Evolutionary conservation across 35 echinoderm and acorn worm species (phyloP), one percentile per base, ranked within the genome.

Genomic region (Ophiothrix spiculata): DNA sequence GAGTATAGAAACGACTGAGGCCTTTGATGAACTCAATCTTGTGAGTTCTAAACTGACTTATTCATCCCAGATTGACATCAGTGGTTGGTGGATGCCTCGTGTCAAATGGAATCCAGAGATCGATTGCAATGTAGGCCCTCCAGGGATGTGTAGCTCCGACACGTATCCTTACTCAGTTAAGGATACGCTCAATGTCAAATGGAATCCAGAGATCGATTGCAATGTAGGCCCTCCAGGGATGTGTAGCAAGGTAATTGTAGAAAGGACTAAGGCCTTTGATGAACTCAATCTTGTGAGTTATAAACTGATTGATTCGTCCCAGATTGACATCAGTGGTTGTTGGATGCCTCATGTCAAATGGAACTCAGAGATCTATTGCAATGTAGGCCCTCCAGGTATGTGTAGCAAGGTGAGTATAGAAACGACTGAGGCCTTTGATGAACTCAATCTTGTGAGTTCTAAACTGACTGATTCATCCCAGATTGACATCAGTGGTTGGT

Each of bases 21-120:
- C n/a, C n/a, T n/a, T n/a, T n/a, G n/a, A n/a, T n/a, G n/a, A n/a
- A n/a, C n/a, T n/a, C n/a, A n/a, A n/a, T n/a, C n/a, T n/a, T n/a
- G n/a, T n/a, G n/a, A 45, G 40, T 49, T 56, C 79, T 42, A 78
- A 80, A 11, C 64, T 89, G 13, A 89, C 83, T 41, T 79, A 89
- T 33, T 40, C 87, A 13, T 83, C 87, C 0, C 37, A 81, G 49
- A 86, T 91, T 6, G 76, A 79, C 17, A 37, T 91, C 0, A 77
- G 23, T 14, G 90, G 90, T 64, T 91, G 90, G 90, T 91, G 90
- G 90, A 86, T 91, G 90, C 76, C 90, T 32, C 90, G 86, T 23
- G 90, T 78, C 40, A 60, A 77, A 32, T 91, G 90, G 90, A 76
- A 79, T 35, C 84, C 80, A 33, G 90, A 91, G 69, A 80, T 91